Evolutionary conservation across 2,888 invertebrate species (phyloP).

Genomic region (Mimas tiliae): DNA sequence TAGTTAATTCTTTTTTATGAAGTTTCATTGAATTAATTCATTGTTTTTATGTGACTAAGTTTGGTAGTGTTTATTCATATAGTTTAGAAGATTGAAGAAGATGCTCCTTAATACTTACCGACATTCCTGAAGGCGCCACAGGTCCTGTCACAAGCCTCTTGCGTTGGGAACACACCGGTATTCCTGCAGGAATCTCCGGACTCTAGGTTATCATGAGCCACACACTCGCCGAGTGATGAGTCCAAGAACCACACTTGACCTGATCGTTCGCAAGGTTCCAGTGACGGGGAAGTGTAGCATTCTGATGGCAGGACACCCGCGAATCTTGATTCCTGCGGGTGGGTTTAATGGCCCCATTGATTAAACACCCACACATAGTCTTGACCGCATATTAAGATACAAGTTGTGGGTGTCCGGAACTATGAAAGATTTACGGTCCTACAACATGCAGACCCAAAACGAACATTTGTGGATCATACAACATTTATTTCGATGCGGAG

Average conservation of each 20-base stretch:
- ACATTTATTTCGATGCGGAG: too few species aligned
- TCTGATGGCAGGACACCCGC: conserved; percentile 46
- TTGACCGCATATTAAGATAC: too few species aligned
- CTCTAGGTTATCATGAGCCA: conserved; percentile 60
- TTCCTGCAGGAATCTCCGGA: conserved; percentile 83
- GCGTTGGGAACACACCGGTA: conserved; percentile 85
- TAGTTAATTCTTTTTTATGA: too few species aligned
- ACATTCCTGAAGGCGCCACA: conserved; percentile 89
- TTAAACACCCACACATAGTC: too few species aligned
- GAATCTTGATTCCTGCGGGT: conserved; percentile 19
- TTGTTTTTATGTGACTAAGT: too few species aligned
- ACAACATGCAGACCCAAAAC: too few species aligned
- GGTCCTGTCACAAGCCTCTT: conserved; percentile 90
- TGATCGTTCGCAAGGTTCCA: conserved; percentile 54
- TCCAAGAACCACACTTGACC: conserved; percentile 65
- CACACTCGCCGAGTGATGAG: conserved; percentile 71
- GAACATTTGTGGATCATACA: too few species aligned
- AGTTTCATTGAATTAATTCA: too few species aligned
- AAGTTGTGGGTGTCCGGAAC: too few species aligned
- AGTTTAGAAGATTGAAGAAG: not conserved
- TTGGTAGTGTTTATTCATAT: too few species aligned
- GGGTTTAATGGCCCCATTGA: not conserved
- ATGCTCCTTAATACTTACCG: conserved; percentile 80
- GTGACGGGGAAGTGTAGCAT: conserved; percentile 47
- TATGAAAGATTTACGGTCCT: too few species aligned